Conservation (phyloP, 2,888 invertebrate genomes). For the Empis stercorea region DNA sequence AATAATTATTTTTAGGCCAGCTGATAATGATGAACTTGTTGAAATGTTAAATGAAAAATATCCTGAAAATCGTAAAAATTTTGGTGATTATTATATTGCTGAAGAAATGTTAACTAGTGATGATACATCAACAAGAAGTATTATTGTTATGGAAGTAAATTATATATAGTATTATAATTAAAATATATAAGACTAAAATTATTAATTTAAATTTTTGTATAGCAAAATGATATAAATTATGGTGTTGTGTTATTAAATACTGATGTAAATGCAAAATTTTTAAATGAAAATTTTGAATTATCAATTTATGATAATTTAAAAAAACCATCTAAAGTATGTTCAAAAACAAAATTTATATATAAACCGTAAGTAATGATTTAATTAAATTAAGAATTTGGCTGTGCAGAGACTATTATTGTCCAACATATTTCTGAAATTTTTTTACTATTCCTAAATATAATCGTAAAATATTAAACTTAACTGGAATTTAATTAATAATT, state of each 20-base stretch:
- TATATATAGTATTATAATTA: too few relatives aligned
- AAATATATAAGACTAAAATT: too few relatives aligned
- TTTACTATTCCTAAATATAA: too few relatives aligned
- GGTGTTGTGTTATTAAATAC: constrained; percentile 36
- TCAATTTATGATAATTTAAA: constrained; percentile 43
- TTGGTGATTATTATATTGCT: constrained; percentile 50
- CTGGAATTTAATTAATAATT: too few relatives aligned
- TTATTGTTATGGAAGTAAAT: constrained; percentile 45
- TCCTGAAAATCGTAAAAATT: constrained; percentile 38
- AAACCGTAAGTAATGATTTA: too few relatives aligned
- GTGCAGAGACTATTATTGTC: too few relatives aligned
- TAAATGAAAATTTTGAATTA: constrained; percentile 49
- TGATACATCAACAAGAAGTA: constrained; percentile 25
- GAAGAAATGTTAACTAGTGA: constrained; percentile 41
- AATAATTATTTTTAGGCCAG: constrained; percentile 41
- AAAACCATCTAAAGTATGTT: constrained; percentile 20
- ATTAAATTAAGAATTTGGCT: too few relatives aligned
- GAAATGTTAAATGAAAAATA: constrained; percentile 42
- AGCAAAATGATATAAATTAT: background rate
- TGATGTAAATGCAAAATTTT: constrained; percentile 42
- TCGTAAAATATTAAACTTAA: too few relatives aligned
- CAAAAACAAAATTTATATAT: too few relatives aligned
- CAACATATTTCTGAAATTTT: too few relatives aligned
- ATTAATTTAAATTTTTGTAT: background rate
- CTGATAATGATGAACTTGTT: constrained; percentile 55